These are phyloP conservation scores for Microtus montanus DNA, from an alignment of 2,113 vertebrate genomes.

Conservation along the genomic window DNA sequence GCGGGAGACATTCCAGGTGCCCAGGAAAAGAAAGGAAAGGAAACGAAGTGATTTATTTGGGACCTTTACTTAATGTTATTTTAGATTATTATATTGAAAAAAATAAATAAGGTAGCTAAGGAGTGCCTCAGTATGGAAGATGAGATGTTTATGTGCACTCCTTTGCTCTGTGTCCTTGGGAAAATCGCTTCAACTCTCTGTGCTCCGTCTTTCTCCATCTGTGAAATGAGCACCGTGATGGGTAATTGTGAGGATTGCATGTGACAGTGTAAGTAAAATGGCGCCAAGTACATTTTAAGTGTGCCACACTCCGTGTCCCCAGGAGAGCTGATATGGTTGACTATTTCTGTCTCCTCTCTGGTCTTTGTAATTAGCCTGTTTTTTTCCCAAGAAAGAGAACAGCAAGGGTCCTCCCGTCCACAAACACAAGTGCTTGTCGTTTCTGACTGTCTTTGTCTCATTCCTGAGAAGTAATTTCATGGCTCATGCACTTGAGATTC, in stretches of 20 bases:
- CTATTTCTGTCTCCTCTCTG: conserved; percentile 53
- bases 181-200: conserved; percentile 30
- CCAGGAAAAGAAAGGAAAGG: no score
- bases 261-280: not conserved
- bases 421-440: conserved; percentile 44
- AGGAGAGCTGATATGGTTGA: conserved; percentile 41
- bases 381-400: conserved; percentile 70
- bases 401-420: conserved; percentile 51
- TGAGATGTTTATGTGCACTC: not conserved
- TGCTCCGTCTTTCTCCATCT: not conserved
- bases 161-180: conserved; percentile 30
- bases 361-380: conserved; percentile 52
- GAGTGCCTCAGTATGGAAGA: not conserved
- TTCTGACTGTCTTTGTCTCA: conserved; percentile 71
- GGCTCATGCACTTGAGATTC: conserved; percentile 89
- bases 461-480: conserved; percentile 89
- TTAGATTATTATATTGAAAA: not conserved
- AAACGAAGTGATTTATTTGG: not conserved
- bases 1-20: not conserved
- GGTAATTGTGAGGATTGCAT: not conserved
- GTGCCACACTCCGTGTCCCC: not conserved
- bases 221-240: not conserved
- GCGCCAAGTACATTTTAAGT: not conserved
- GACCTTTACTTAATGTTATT: not conserved
- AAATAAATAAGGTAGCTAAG: not conserved